These are phyloP conservation scores for Tetrax tetrax DNA, from an alignment of 2,113 vertebrate genomes.

Conservation along the genomic window DNA sequence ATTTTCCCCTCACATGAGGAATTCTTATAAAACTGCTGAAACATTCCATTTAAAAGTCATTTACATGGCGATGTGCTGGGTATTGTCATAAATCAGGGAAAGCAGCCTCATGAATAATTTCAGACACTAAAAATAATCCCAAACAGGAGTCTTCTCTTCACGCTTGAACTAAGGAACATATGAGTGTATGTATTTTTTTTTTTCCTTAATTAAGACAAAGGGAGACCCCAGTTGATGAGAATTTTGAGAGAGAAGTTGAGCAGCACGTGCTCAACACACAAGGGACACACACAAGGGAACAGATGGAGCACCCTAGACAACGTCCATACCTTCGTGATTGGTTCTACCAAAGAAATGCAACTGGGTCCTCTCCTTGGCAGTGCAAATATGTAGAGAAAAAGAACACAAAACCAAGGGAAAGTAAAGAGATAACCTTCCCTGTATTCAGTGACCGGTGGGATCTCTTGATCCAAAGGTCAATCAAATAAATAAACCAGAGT, in stretches of 20 bases:
- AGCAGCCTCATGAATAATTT: conserved; percentile 26
- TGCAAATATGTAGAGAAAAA: background rate
- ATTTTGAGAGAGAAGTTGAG: background rate
- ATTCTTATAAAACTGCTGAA: conserved; percentile 35
- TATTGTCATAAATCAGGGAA: conserved; percentile 15
- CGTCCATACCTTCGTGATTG: fast-evolving
- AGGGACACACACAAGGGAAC: background rate
- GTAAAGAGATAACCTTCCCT: background rate
- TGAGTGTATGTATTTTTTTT: background rate
- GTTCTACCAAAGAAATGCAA: background rate
- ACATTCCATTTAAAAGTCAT: conserved; percentile 42
- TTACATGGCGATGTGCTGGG: background rate
- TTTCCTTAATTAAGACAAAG: background rate
- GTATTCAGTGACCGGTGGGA: background rate
- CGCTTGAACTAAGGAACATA: background rate
- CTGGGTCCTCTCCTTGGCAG: background rate
- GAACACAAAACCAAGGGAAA: background rate
- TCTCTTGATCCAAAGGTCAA: background rate
- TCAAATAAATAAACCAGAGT: background rate
- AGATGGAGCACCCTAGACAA: background rate
- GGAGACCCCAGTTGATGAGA: background rate
- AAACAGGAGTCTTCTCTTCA: background rate
- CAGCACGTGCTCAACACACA: background rate
- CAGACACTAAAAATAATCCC: conserved; percentile 36
- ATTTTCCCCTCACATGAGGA: conserved; percentile 30